Conservation (phyloP, 2,113 vertebrate genomes). For the Spea bombifrons region DNA sequence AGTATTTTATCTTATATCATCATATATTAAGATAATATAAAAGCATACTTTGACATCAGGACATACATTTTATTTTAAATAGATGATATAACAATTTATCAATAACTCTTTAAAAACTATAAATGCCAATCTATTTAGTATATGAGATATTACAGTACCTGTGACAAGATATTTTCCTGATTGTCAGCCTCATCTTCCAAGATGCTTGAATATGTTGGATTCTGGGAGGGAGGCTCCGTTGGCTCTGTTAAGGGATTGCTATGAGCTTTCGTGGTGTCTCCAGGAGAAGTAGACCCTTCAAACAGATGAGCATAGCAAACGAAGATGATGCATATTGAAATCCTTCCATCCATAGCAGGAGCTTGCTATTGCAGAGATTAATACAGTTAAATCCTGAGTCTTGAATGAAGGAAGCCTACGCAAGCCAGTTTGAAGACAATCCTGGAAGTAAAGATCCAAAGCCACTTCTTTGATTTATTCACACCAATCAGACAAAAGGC, state of each 20-base stretch:
- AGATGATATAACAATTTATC: background rate
- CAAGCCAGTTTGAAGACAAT: no score
- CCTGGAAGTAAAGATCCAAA: no score
- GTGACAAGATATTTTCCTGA: constrained; percentile 42
- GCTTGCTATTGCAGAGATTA: no score
- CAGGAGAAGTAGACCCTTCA: background rate
- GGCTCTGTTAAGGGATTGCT: background rate
- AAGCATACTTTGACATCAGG: no score
- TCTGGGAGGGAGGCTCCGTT: background rate
- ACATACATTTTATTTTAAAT: background rate
- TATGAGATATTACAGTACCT: constrained; percentile 13
- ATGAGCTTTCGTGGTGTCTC: background rate
- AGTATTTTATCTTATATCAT: no score
- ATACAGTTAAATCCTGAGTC: no score
- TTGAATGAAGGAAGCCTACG: no score
- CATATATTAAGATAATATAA: no score
- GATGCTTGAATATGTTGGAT: background rate
- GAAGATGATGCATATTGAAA: constrained; percentile 9
- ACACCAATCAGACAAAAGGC: no score
- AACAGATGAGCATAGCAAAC: background rate
- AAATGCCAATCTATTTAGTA: no score
- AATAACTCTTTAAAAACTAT: no score
- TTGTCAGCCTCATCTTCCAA: constrained; percentile 33
- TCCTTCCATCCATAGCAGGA: constrained; percentile 20
- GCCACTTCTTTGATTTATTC: no score